A percentile compares a stretch with the other conserved stretches of the same genome.
phyloP scores from a whole-genome alignment of 2,113 vertebrate species.

The Clarias gariepinus region DNA sequence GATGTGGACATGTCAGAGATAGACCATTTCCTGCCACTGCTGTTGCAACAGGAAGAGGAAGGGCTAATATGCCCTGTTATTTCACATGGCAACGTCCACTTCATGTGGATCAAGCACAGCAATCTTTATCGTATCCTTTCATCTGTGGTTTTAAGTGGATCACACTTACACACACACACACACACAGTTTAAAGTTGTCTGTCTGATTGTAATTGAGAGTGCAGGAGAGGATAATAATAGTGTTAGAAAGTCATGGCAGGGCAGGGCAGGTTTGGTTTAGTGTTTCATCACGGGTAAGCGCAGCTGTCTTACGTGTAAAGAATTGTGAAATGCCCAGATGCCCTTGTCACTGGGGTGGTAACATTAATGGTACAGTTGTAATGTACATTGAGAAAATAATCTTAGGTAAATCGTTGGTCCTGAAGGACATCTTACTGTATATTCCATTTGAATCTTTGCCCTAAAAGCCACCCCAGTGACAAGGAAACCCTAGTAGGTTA shows the following conservation, averaged over 20 bases:
- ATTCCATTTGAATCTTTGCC: background rate
- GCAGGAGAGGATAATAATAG: too few species aligned
- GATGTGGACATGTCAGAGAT: constrained; percentile 88
- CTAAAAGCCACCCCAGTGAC: background rate
- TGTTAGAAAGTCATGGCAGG: background rate
- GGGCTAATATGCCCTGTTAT: constrained; percentile 80
- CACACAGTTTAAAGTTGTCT: background rate
- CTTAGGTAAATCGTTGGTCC: background rate
- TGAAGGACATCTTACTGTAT: background rate
- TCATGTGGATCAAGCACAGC: constrained; percentile 94
- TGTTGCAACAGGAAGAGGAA: constrained; percentile 88
- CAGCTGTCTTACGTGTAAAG: background rate
- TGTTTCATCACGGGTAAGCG: background rate
- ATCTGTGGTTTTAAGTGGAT: background rate
- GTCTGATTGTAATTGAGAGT: background rate
- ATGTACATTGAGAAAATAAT: background rate
- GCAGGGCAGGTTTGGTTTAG: background rate
- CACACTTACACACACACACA: background rate
- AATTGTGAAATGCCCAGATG: background rate
- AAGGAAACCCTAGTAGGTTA: background rate
- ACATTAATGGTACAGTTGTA: background rate
- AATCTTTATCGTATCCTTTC: constrained; percentile 93
- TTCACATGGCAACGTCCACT: constrained; percentile 80
- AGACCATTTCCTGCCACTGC: constrained; percentile 85
- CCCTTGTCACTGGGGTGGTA: background rate